Conservation (phyloP, 2,888 invertebrate genomes). For the Cylindroiulus punctatus region DNA sequence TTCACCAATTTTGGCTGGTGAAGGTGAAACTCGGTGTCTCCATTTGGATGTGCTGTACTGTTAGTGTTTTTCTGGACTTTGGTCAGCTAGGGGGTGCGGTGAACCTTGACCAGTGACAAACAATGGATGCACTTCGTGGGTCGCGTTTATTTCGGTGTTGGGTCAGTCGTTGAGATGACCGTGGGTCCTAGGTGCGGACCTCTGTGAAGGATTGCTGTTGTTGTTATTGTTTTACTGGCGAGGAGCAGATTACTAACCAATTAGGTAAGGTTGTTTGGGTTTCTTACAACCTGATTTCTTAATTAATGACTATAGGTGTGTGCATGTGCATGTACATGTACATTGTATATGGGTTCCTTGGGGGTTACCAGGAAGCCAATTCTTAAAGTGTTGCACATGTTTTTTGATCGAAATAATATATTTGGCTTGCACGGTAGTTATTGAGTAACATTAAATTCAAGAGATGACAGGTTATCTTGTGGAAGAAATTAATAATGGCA, state of each 20-base stretch:
- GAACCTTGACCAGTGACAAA: not conserved
- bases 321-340: too few relatives aligned
- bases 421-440: too few relatives aligned
- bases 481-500: too few relatives aligned
- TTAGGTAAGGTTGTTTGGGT: not conserved
- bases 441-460: too few relatives aligned
- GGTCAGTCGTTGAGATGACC: slow-evolving; percentile 1
- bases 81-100: not conserved
- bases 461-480: too few relatives aligned
- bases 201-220: not conserved
- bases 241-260: not conserved
- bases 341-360: too few relatives aligned
- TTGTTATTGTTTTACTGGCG: not conserved
- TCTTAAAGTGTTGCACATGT: too few relatives aligned
- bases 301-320: too few relatives aligned
- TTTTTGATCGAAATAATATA: too few relatives aligned
- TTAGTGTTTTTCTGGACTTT: not conserved
- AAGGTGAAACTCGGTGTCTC: not conserved
- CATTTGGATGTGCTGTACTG: not conserved
- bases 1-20: not conserved
- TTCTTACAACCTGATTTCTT: too few relatives aligned
- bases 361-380: too few relatives aligned
- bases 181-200: not conserved
- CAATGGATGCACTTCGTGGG: not conserved
- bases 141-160: not conserved